These are phyloP conservation scores for Cinclus mexicanus DNA, from an alignment of 2,113 vertebrate genomes.

Conservation along the genomic window DNA sequence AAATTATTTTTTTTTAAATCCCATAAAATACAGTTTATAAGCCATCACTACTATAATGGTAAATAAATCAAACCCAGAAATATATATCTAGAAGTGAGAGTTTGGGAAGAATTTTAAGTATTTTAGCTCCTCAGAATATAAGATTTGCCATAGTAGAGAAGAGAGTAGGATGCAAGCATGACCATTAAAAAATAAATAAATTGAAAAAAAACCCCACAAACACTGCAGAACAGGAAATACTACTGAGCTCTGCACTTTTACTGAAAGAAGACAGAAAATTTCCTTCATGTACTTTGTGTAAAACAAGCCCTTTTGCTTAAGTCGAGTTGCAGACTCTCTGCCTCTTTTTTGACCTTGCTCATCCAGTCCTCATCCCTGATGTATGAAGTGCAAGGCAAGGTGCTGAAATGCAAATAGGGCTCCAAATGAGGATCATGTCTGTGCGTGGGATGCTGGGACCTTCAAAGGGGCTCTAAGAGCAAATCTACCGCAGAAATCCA, in stretches of 20 bases:
- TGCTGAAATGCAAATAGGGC: constrained; percentile 10
- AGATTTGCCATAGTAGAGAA: neutral
- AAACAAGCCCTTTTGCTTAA: neutral
- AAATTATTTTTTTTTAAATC: neutral
- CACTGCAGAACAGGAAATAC: neutral
- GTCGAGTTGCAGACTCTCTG: neutral
- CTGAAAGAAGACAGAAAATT: neutral
- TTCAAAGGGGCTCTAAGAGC: neutral
- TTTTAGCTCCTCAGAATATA: neutral
- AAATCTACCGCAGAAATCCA: neutral
- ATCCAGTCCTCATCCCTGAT: neutral
- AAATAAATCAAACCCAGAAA: neutral
- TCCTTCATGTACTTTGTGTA: neutral
- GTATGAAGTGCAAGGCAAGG: neutral
- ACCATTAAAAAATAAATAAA: neutral
- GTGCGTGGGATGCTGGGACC: neutral
- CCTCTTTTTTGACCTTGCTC: neutral
- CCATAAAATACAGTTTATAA: neutral
- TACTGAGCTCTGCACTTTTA: neutral
- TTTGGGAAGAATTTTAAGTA: neutral
- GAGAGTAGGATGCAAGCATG: neutral
- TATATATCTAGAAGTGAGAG: neutral
- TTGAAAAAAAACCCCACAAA: accelerated
- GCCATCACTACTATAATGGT: neutral
- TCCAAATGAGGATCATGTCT: neutral